Base-by-base conservation (phyloP, 2,797 vertebrate species). In the Leptoclinus maculatus region DNA sequence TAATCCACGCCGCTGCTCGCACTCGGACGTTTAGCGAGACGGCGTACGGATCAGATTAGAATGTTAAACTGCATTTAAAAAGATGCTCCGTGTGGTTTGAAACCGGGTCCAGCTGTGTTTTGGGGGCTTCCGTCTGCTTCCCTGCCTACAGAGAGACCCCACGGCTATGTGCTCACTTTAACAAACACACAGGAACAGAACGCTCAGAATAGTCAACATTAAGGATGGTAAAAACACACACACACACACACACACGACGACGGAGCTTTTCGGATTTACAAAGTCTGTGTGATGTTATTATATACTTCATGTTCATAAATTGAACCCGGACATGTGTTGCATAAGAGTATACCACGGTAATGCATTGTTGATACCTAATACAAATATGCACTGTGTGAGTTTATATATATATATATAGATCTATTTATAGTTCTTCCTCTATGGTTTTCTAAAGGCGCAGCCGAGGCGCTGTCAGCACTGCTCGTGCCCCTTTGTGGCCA, bases 201-300 rank as follows among this genome's bases (percentile, higher is more conserved):
- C 95, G 96, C 96, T 97, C 96, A 95, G 96, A 96, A 96, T 96
- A 94, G 96, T 97, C 95, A 97, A 98, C 97, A 97, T 95, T 91
- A 91, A 97, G 95, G 97, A 97, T 97, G 97, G 96, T 96, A 9
- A 49, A 8, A 21, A 12, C 23, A 53, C 8, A 53, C 10, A 53
- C 11, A 23, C 4, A 17, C 5, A 41, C 14, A 64, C 38, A 78
- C 74, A 76, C 96, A 96, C 96, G 96, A 97, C 86, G 91, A 92
- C 85, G 88, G 87, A 93, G 93, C 95, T 95, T 91, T 78, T 79
- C 53, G 13, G 89, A 89, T 91, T 88, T 97, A 98, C 96, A 98
- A 97, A 97, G 96, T 97, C 96, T 96, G 86, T 71, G 95, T 96
- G 96, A 86, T 85, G 89, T 89, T 60, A 82, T 75, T 88, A 83